phyloP scores from a whole-genome alignment of 2,888 invertebrate genomes.

The Melieria omissa region DNA sequence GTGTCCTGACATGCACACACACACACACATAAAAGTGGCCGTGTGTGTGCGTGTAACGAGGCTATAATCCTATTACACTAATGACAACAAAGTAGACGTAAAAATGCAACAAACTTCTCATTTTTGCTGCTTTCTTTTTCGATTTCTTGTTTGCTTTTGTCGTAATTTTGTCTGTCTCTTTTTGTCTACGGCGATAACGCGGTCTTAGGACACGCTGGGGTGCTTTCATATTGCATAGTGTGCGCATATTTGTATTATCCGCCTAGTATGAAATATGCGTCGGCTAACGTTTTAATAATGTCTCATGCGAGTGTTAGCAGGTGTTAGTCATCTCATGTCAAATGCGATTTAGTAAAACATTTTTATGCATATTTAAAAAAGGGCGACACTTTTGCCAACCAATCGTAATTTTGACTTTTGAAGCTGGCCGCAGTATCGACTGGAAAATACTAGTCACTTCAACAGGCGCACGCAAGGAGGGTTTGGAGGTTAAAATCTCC shows the following conservation, averaged over 20 bases:
- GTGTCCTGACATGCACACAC: background rate
- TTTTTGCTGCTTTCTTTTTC: no score
- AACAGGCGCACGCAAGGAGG: no score
- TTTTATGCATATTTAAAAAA: no score
- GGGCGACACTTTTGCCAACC: no score
- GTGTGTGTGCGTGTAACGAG: background rate
- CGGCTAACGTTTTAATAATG: conserved; percentile 4
- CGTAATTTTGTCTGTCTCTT: no score
- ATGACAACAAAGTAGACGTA: conserved; percentile 5
- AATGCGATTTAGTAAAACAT: background rate
- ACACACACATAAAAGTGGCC: background rate
- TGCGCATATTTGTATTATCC: background rate
- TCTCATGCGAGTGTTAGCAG: conserved; percentile 10
- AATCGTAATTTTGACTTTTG: no score
- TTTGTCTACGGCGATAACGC: background rate
- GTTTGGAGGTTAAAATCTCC: no score
- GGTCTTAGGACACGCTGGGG: background rate
- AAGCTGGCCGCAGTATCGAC: no score
- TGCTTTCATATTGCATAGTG: background rate
- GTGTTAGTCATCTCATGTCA: conserved; percentile 11
- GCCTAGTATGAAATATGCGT: background rate
- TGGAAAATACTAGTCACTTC: no score
- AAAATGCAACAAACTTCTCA: background rate
- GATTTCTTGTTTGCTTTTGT: no score
- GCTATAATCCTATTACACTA: background rate